Evolutionary conservation across 2,797 vertebrate species (phyloP).

Genomic region (Sylvilagus floridanus): DNA sequence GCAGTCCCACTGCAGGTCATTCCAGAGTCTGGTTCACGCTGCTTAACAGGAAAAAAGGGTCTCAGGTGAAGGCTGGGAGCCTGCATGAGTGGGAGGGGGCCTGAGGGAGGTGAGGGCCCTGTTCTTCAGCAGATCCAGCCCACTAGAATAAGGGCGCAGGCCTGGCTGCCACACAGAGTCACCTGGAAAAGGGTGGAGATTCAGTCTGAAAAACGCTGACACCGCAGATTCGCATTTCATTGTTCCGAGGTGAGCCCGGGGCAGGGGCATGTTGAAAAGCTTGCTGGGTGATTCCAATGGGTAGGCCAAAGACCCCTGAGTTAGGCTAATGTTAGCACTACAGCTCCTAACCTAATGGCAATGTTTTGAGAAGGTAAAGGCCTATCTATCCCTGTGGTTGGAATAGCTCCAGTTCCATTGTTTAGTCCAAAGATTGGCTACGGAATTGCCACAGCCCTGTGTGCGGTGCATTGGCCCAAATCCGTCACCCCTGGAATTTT

Average conservation of each 20-base stretch:
- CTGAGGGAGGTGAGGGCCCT: not conserved
- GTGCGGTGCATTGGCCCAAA: not conserved
- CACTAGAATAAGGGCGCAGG: not conserved
- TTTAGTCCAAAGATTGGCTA: not conserved
- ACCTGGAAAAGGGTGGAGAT: not conserved
- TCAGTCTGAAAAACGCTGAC: not conserved
- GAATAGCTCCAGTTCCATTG: not conserved
- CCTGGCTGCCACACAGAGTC: not conserved
- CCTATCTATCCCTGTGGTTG: not conserved
- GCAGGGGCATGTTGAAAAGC: not conserved
- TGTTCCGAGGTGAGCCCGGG: not conserved
- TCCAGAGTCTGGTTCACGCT: not conserved
- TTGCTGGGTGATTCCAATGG: not conserved
- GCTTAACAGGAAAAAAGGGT: not conserved
- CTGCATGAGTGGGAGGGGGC: not conserved
- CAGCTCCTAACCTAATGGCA: not conserved
- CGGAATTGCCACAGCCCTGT: not conserved
- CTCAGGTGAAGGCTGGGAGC: not conserved
- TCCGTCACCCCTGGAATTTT: not conserved
- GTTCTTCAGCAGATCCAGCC: not conserved
- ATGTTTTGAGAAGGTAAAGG: not conserved
- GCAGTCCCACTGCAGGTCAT: not conserved
- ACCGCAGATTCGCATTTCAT: not conserved
- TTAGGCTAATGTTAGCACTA: not conserved
- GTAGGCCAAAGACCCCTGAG: not conserved